Percentiles rank a stretch among this genome's conserved stretches.
Conservation (phyloP, 2,888 invertebrate species). For the Apamea epomidion region DNA sequence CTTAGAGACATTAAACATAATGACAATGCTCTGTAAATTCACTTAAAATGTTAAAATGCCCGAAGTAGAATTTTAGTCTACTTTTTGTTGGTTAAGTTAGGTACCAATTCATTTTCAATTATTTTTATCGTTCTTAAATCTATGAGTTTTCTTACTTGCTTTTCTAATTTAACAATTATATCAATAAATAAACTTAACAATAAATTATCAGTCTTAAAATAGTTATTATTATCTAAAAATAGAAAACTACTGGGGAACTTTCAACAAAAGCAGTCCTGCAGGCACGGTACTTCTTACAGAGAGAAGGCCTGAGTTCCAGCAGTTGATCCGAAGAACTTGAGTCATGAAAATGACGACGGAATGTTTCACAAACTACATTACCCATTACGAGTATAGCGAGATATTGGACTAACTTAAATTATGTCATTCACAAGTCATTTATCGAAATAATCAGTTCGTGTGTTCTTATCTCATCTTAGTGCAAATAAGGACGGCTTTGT, state of each 20-base stretch:
- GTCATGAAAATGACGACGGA: neutral
- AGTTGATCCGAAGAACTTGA: neutral
- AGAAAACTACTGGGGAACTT: neutral
- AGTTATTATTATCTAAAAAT: neutral
- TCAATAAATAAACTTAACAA: neutral
- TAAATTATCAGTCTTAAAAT: neutral
- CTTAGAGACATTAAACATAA: neutral
- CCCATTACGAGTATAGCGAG: neutral
- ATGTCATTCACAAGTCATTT: conserved; percentile 36
- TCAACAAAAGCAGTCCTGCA: neutral
- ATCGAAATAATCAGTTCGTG: conserved; percentile 23
- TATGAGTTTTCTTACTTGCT: too few species aligned
- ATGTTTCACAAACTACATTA: conserved; percentile 10
- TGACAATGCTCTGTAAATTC: neutral
- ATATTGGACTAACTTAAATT: neutral
- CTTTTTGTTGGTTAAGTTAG: too few species aligned
- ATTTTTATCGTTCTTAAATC: too few species aligned
- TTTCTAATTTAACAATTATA: too few species aligned
- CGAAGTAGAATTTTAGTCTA: neutral
- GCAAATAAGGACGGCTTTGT: conserved; percentile 51
- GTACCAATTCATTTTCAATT: too few species aligned
- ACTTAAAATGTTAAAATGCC: neutral
- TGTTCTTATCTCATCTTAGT: conserved; percentile 46
- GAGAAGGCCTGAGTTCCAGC: too few species aligned
- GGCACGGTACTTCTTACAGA: neutral